Percentiles rank a stretch among this genome's conserved stretches.
phyloP scores from a whole-genome alignment of 2,888 invertebrate species.

The Brenthis ino region DNA sequence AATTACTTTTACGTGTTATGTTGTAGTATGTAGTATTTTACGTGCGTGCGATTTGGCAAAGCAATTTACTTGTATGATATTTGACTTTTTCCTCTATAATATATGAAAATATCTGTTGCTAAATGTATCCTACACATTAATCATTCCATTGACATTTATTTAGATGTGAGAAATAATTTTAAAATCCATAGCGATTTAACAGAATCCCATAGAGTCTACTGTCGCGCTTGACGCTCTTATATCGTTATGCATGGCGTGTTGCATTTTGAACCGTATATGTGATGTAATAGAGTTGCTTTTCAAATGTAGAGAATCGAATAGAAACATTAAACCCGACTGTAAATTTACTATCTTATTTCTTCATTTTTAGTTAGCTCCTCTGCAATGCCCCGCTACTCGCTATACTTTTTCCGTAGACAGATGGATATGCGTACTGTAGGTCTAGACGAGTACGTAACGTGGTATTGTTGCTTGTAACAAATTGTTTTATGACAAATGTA shows the following conservation, averaged over 20 bases:
- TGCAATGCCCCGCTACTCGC: slow-evolving; percentile 70
- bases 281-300: slow-evolving; percentile 56
- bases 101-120: slow-evolving; percentile 1
- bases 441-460: slow-evolving; percentile 27
- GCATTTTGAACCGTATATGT: slow-evolving; percentile 55
- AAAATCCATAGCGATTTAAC: slow-evolving; percentile 44
- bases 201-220: slow-evolving; percentile 46
- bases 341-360: slow-evolving; percentile 78
- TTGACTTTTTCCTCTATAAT: not conserved
- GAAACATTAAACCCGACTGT: slow-evolving; percentile 75
- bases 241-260: slow-evolving; percentile 43
- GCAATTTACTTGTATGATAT: not conserved
- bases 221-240: slow-evolving; percentile 55
- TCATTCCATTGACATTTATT: slow-evolving; percentile 43
- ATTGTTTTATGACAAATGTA: slow-evolving; percentile 22
- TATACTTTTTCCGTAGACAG: slow-evolving; percentile 47
- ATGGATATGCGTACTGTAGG: slow-evolving; percentile 34
- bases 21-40: slow-evolving; percentile 5
- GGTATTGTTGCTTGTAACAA: slow-evolving; percentile 21
- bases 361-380: slow-evolving; percentile 77
- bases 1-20: not conserved
- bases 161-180: slow-evolving; percentile 48
- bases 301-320: slow-evolving; percentile 40
- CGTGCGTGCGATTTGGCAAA: slow-evolving; percentile 27
- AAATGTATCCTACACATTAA: slow-evolving; percentile 38